These are phyloP conservation scores for Harpalus rufipes DNA, from an alignment of 2,888 invertebrate species.

Conservation along the genomic window DNA sequence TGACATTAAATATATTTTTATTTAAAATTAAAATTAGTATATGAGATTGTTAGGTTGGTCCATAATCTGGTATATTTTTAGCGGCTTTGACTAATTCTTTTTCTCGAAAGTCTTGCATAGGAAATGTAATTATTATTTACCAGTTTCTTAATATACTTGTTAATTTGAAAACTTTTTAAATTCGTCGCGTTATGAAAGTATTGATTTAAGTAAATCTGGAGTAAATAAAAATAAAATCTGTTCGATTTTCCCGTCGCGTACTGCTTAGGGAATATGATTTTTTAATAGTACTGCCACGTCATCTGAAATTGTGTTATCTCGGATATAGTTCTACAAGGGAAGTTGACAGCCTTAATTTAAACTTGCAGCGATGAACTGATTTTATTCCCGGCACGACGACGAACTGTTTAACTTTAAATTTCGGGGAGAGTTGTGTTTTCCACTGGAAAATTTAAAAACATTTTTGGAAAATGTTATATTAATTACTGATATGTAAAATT, in stretches of 20 bases:
- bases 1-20: not conserved
- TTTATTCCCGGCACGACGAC: conserved; percentile 22
- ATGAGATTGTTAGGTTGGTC: not conserved
- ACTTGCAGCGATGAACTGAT: conserved; percentile 1
- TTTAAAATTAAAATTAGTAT: not conserved
- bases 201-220: conserved; percentile 42
- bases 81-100: not conserved
- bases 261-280: conserved; percentile 71
- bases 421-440: conserved; percentile 4
- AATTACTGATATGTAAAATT: conserved; percentile 1
- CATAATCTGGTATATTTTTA: not conserved
- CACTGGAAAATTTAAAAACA: not conserved
- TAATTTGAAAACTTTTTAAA: conserved; percentile 35
- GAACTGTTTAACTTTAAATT: conserved; percentile 12
- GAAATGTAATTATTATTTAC: conserved; percentile 1
- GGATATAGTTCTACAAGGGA: conserved; percentile 66
- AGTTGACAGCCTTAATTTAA: conserved; percentile 45
- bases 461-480: not conserved
- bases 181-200: conserved; percentile 18
- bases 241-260: conserved; percentile 61
- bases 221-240: conserved; percentile 39
- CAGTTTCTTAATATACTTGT: conserved; percentile 16
- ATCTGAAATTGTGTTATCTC: conserved; percentile 70
- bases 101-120: not conserved
- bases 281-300: conserved; percentile 72